Evolutionary conservation across 1,140 invertebrate genomes (phyloP).

Genomic region (Sarcophaga bullata): DNA sequence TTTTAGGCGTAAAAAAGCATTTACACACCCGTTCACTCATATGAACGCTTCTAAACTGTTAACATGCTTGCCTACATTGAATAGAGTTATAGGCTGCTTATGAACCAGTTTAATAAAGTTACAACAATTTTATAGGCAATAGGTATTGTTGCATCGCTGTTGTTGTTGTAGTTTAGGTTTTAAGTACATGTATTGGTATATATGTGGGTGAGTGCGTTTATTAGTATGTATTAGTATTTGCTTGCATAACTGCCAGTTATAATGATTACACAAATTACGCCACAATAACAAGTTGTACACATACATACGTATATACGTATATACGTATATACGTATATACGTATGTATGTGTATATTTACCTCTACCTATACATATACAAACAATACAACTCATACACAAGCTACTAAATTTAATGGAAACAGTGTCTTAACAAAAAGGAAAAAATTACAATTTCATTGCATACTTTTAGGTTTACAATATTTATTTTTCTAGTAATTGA

Average conservation of each 20-base stretch:
- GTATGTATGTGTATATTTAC: no score
- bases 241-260: slow-evolving; percentile 44
- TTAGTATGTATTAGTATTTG: slow-evolving; percentile 33
- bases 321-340: no score
- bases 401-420: no score
- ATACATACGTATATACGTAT: neutral
- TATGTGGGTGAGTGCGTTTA: neutral
- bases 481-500: no score
- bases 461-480: no score
- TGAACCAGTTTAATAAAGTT: slow-evolving; percentile 12
- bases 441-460: no score
- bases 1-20: no score
- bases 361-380: no score
- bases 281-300: slow-evolving; percentile 20
- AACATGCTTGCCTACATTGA: neutral
- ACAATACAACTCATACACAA: no score
- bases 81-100: neutral
- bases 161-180: neutral
- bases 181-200: neutral
- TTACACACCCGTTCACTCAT: no score
- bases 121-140: neutral
- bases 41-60: no score
- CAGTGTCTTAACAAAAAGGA: no score
- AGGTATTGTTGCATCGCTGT: neutral
- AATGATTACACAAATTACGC: slow-evolving; percentile 44